Evolutionary conservation across 2,113 vertebrate species (phyloP), one percentile per base, ranked within the genome.

Genomic region (Pygoscelis antarcticus): DNA sequence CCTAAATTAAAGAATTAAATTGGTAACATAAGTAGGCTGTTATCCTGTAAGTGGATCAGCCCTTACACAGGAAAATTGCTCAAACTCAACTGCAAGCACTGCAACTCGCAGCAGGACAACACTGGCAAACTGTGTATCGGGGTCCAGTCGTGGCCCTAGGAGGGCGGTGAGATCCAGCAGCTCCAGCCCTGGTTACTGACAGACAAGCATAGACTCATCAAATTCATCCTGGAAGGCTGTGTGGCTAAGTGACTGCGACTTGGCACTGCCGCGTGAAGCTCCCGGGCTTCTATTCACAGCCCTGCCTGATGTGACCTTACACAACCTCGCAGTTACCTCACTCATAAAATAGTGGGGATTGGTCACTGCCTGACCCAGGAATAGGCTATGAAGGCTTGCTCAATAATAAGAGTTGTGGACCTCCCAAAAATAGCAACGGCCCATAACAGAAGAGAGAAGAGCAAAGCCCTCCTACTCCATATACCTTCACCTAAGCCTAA

Each of bases 181-280:
- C 70, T 52, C 75, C 29, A 42, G 78, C n/a, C 16, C 52, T 89
- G 78, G 42, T 58, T 60, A 86, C 75, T 80, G 91, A 85, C 82
- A 93, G 87, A 91, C 34, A 70, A 70, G 90, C 79, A 70, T 10
- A 77, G 90, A 64, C 87, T 83, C 90, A 93, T 88, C 5, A 8
- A 47, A 77, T 86, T 93, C 16, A 6, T 88, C 78, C 95, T 96
- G 95, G 93, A 96, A 97, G 94, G 91, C 94, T 96, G 42, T 88
- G 93, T 97, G 97, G 95, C 97, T 97, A 97, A 97, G 93, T 97
- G 96, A 96, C 87, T 96, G 97, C 11, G 3, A 93, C 81, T 97
- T 97, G 97, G 94, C 96, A 97, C 87, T 85, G 82, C 71, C 80
- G 20, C 7, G 3, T 86, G 93, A 71, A 77, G 79, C 81, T 80